These are phyloP conservation scores for Troglohyphantes excavatus DNA, from an alignment of 2,888 invertebrate species.

Conservation along the genomic window DNA sequence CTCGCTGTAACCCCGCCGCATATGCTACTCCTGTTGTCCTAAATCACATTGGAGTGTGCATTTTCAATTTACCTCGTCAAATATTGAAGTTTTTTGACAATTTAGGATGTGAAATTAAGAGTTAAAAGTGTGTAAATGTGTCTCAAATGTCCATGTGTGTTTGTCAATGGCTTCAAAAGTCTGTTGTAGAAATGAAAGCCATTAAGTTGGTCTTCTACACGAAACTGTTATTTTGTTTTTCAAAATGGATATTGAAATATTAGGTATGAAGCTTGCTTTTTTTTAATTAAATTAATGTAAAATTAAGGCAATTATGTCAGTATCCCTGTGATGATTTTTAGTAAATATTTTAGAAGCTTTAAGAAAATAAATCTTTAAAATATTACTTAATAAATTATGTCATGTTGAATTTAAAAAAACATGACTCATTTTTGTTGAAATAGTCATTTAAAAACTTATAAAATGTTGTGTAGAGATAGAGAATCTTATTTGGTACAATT, in stretches of 20 bases:
- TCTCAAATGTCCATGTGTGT: neutral
- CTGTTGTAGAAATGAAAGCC: neutral
- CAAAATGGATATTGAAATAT: neutral
- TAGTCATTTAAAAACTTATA: no score
- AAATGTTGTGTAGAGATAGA: no score
- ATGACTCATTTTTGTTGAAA: no score
- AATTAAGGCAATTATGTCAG: no score
- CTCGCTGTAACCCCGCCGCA: conserved; percentile 61
- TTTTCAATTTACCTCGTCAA: conserved; percentile 1
- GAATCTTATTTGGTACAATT: no score
- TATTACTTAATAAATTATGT: no score
- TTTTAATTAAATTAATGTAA: no score
- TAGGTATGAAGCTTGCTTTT: conserved; percentile 1
- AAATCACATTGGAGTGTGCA: conserved; percentile 13
- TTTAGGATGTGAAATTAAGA: neutral
- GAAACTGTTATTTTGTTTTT: conserved; percentile 16
- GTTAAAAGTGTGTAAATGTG: neutral
- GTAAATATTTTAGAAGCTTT: no score
- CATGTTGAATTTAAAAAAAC: no score
- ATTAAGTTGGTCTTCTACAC: conserved; percentile 15
- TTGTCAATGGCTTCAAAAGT: neutral
- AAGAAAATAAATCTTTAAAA: no score
- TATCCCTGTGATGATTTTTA: no score
- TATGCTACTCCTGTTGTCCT: conserved; percentile 59
- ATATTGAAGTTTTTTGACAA: neutral